Evolutionary conservation across 2,888 invertebrate species (phyloP), one percentile per base, ranked within the genome.

Genomic region (Ophraella communa): DNA sequence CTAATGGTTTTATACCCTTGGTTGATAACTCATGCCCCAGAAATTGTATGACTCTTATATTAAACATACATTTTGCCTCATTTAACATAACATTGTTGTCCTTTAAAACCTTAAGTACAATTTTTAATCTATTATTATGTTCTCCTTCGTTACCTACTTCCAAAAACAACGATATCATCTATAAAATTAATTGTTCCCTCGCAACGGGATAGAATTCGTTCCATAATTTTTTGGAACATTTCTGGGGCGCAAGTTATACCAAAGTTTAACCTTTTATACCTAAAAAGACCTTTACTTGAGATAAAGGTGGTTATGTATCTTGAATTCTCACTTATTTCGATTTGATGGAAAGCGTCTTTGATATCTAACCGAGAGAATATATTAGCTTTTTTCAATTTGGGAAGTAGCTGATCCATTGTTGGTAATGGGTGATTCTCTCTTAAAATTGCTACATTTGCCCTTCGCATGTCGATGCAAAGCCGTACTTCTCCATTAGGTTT

Each of bases 391-490:
- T 69, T 60, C 10, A 79, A 53, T 30, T 71, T 68, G n/a, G 71
- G 62, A 60, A 71, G 62, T 45, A 76, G 60, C 1, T 20, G 21
- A n/a, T 75, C 74, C 23, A 75, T 67, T n/a, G n/a, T n/a, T n/a
- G n/a, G n/a, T n/a, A n/a, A n/a, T n/a, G n/a, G n/a, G n/a, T n/a
- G n/a, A n/a, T n/a, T n/a, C n/a, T n/a, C n/a, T n/a, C n/a, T n/a
- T n/a, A n/a, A n/a, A n/a, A n/a, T n/a, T n/a, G n/a, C n/a, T n/a
- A n/a, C n/a, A n/a, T n/a, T n/a, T n/a, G n/a, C n/a, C n/a, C n/a
- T n/a, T n/a, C n/a, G n/a, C n/a, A n/a, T n/a, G n/a, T n/a, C 21
- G 71, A 72, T 66, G 65, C 79, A 78, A 33, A 80, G 68, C 14
- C 77, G 65, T 21, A 79, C 72, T 24, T 75, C 75, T n/a, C 58